A percentile compares a stretch with the other conserved stretches of the same genome.
Evolutionary conservation across 2,888 invertebrate genomes (phyloP).

Genomic region (Aporophyla nigra): DNA sequence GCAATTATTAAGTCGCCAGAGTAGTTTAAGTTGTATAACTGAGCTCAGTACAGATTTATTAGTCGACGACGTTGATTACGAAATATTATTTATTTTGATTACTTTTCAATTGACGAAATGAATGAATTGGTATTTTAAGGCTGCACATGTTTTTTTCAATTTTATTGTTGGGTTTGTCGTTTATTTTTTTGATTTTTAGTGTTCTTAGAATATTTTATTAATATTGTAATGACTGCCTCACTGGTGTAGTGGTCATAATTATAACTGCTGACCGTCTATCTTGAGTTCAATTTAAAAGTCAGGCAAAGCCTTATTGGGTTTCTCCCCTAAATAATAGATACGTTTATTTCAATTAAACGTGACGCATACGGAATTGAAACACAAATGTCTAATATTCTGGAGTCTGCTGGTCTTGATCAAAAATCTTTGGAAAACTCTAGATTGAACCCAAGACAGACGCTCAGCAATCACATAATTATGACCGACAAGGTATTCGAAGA

Average conservation of each 20-base stretch:
- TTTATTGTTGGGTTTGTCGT: constrained; percentile 6
- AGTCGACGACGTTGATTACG: constrained; percentile 57
- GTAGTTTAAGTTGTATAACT: constrained; percentile 63
- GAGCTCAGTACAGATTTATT: constrained; percentile 57
- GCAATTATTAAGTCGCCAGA: constrained; percentile 68
- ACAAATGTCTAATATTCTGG: neutral
- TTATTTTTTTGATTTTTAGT: neutral
- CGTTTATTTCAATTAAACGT: neutral
- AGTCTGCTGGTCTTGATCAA: no score
- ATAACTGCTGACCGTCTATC: no score
- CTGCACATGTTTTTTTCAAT: no score
- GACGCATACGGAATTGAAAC: neutral
- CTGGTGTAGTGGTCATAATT: no score
- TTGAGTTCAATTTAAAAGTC: no score
- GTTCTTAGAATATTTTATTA: neutral
- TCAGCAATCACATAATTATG: neutral
- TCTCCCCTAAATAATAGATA: no score
- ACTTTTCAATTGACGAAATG: constrained; percentile 53
- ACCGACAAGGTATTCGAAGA: neutral
- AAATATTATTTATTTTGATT: constrained; percentile 49
- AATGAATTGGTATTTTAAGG: neutral
- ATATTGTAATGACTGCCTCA: neutral
- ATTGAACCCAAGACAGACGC: neutral
- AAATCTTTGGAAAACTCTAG: neutral
- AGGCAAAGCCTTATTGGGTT: no score